Base-by-base conservation (phyloP, 2,797 vertebrate genomes). In the Falco cherrug region DNA sequence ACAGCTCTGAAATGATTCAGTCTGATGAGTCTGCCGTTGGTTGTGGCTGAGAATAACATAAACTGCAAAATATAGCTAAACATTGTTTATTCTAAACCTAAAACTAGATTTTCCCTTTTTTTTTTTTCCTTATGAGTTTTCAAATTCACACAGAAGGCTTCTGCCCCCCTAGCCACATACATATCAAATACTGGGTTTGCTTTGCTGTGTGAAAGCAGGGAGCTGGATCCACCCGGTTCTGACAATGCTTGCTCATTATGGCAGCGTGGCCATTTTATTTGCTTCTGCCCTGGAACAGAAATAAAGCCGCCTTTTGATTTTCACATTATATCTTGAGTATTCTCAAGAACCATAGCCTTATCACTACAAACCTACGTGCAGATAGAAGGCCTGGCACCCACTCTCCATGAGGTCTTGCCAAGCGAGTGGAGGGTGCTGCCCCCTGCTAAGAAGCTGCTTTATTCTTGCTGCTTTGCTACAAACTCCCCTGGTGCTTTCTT, bases 361-460 rank as follows among this genome's bases (percentile, higher is more conserved):
- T 60, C 63, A 31, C 76, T 76, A 43, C 68, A 92, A 76, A 81
- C 1, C 6, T 11, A 68, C 1, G 4, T 15, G 51, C 33, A 75
- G 65, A 73, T 75, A 64, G 56, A 87, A 91, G 50, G 41, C 57
- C 37, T 6, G 1, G 54, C 45, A 81, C 60, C 16, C 75, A 57
- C 56, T 35, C 33, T 82, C 56, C 22, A 20, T 22, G 47, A 79
- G 60, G 43, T 41, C 54, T 51, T 73, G 17, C 75, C 10, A n/a
- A 93, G 70, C 6, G 20, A 97, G 81, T 86, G 18, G 6, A 95
- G 84, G 91, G 53, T 64, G 35, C 79, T 86, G 59, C 28, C 65
- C 82, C 69, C 71, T 82, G 39, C 31, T 61, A 96, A 85, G 77
- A 50, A 78, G 61, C 91, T 95, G 68, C 84, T 97, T 97, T 93